phyloP scores from a whole-genome alignment of 92 coral and sea anemone genomes.

The Bergia puertoricense region DNA sequence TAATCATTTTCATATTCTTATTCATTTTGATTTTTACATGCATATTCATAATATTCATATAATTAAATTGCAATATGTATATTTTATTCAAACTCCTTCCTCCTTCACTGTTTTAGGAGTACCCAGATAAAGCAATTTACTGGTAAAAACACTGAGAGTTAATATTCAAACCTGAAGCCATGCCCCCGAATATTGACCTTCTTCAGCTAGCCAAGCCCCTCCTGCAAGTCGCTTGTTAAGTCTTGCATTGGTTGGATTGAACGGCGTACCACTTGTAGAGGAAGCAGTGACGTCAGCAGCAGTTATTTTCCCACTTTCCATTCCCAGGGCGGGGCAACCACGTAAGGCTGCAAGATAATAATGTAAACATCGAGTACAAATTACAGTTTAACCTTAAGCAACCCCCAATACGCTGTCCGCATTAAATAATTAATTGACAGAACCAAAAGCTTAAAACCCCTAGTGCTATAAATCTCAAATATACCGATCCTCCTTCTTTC shows the following conservation, averaged over 20 bases:
- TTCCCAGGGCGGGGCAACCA: constrained; percentile 16
- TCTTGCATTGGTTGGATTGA: neutral
- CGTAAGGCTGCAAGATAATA: neutral
- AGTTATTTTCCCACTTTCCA: constrained; percentile 1
- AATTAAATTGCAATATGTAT: too few species aligned
- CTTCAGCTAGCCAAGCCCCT: neutral
- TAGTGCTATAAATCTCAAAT: too few species aligned
- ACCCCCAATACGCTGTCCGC: neutral
- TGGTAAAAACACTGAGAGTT: too few species aligned
- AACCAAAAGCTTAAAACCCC: too few species aligned
- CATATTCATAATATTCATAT: too few species aligned
- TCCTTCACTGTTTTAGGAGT: too few species aligned
- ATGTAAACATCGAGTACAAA: neutral
- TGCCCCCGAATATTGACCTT: neutral
- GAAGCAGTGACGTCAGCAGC: neutral
- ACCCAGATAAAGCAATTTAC: too few species aligned
- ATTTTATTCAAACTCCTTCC: too few species aligned
- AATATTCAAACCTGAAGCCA: constrained; percentile 1
- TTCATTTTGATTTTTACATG: too few species aligned
- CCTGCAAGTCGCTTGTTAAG: neutral
- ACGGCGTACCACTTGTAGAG: neutral
- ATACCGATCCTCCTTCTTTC: too few species aligned
- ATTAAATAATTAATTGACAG: neutral
- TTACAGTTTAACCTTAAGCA: too few species aligned
- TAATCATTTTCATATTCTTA: too few species aligned